Percentiles rank a stretch among this genome's conserved stretches.
phyloP scores from a whole-genome alignment of 1,140 invertebrate species.

The Cydia pomonella region DNA sequence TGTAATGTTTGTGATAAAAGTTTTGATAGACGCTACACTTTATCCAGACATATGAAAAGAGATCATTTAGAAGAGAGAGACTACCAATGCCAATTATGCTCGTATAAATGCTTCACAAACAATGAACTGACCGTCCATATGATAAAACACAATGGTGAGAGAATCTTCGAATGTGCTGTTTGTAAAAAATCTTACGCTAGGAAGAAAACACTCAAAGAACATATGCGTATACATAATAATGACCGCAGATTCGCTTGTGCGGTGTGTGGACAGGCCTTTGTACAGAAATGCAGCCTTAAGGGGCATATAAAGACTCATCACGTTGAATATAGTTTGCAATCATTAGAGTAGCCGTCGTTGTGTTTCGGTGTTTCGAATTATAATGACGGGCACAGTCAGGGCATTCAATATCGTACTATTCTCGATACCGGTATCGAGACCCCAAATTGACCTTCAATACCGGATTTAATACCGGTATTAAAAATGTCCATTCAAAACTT shows the following conservation, averaged over 20 bases:
- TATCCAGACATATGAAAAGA: conserved; percentile 67
- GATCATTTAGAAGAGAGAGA: conserved; percentile 73
- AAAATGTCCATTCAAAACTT: too few relatives aligned
- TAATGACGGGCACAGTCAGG: too few relatives aligned
- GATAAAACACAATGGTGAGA: conserved; percentile 85
- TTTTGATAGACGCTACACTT: conserved; percentile 63
- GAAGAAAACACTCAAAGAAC: conserved; percentile 86
- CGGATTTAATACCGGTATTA: too few relatives aligned
- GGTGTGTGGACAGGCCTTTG: conserved; percentile 79
- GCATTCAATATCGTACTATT: too few relatives aligned
- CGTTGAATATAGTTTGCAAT: conserved; percentile 35
- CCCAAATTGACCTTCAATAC: too few relatives aligned
- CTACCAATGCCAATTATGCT: conserved; percentile 64
- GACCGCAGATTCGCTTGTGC: conserved; percentile 77
- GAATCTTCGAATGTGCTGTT: conserved; percentile 78
- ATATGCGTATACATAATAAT: conserved; percentile 84
- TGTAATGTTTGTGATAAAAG: conserved; percentile 70
- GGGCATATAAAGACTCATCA: conserved; percentile 66
- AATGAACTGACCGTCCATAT: conserved; percentile 81
- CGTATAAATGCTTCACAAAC: conserved; percentile 68
- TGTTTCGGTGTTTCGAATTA: too few relatives aligned
- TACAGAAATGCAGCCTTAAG: conserved; percentile 71
- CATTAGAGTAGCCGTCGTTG: not conserved
- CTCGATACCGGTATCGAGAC: too few relatives aligned
- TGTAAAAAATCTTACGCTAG: conserved; percentile 84